Evolutionary conservation across 2,888 invertebrate species (phyloP), one percentile per base, ranked within the genome.

Genomic region (Tortricodes alternella): DNA sequence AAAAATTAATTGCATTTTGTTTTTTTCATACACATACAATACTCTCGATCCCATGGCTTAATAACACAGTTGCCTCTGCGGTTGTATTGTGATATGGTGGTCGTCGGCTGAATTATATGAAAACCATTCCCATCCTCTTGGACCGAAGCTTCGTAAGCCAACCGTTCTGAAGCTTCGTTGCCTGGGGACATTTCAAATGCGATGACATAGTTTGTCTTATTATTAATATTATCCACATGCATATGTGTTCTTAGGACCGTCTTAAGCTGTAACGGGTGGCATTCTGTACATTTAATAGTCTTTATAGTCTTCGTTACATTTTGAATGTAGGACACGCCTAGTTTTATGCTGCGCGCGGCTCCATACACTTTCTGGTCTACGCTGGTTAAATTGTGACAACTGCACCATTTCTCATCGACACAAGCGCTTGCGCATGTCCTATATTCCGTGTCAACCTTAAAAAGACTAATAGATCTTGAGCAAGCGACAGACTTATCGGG

Each of bases 331-430:
- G 56, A 64, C 29, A 92, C 62, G 13, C 92, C 85, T 52, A 80
- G 75, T 7, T 84, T 68, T 0, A 92, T 84, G 44, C 92, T 92
- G 21, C 75, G 76, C 4, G 76, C 63, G 0, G 91, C 91, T 2
- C 86, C 79, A 23, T 69, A 66, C 24, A 91, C 85, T 24, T 77
- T 73, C 9, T 65, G 66, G 58, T 78, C 66, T 44, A 80, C 66
- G 6, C 77, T 57, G 3, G 80, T 71, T 67, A 93, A 92, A 1
- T 91, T 89, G 18, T 92, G 91, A 68, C 96, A 96, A 21, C 94
- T 93, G 70, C 96, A 96, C 95, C 95, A 95, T 67, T 94, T 94
- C n/a, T 92, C 91, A 5, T 84, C 87, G 3, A 96, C 92, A 0
- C 92, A 92, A 2, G 93, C 94, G 37, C 95, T 93, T 8, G 81